phyloP scores from a whole-genome alignment of 2,113 vertebrate genomes.

The Mastomys natalensis region DNA sequence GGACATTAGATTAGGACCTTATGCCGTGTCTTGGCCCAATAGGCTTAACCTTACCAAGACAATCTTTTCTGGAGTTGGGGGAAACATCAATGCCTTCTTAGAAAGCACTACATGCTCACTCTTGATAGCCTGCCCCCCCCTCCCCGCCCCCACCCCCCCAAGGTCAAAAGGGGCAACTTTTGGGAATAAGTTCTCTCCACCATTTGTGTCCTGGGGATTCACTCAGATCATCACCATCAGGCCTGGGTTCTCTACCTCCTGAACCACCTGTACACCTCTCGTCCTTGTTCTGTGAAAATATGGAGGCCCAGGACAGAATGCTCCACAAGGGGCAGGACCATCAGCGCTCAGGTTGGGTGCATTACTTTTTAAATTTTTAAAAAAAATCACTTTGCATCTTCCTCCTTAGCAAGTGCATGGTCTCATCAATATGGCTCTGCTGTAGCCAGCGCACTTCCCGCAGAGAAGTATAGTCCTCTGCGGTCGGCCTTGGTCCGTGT shows the following conservation, averaged over 20 bases:
- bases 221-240: background rate
- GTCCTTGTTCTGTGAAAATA: background rate
- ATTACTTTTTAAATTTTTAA: background rate
- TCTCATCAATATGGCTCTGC: background rate
- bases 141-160: too few relatives aligned
- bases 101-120: background rate
- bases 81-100: too few relatives aligned
- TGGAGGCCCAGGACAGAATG: background rate
- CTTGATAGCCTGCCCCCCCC: too few relatives aligned
- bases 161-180: background rate
- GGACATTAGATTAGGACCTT: background rate
- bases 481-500: background rate
- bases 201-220: background rate
- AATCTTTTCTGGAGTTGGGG: background rate
- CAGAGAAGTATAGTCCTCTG: background rate
- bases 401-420: background rate
- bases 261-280: background rate
- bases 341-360: background rate
- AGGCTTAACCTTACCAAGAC: background rate
- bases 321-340: background rate
- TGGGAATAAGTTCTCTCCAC: background rate
- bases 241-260: background rate
- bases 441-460: background rate
- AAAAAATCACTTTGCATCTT: background rate
- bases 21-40: background rate